Evolutionary conservation across 2,113 vertebrate species (phyloP).

Genomic region (Malurus elegans): DNA sequence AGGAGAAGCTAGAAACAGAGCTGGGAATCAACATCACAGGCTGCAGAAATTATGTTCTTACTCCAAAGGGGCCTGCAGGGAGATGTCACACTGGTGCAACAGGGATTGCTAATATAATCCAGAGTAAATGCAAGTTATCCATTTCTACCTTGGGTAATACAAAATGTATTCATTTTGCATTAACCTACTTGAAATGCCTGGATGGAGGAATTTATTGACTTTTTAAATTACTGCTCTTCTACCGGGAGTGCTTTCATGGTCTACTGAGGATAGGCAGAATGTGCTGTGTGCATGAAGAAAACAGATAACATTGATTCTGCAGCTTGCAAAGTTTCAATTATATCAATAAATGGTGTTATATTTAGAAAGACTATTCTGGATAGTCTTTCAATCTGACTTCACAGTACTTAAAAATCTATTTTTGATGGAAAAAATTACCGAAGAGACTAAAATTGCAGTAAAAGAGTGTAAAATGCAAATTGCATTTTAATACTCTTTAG

Average conservation of each 20-base stretch:
- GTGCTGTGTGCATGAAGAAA: background rate
- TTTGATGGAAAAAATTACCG: background rate
- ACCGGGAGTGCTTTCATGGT: background rate
- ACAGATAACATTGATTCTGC: background rate
- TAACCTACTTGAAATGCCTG: background rate
- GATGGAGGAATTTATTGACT: slow-evolving; percentile 11
- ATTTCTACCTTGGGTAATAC: background rate
- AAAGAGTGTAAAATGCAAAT: background rate
- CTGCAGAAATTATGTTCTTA: background rate
- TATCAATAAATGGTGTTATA: background rate
- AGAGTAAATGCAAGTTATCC: background rate
- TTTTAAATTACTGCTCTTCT: slow-evolving; percentile 6
- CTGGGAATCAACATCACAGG: background rate
- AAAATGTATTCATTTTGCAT: background rate
- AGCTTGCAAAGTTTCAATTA: background rate
- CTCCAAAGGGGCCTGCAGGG: background rate
- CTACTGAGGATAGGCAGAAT: background rate
- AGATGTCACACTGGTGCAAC: background rate
- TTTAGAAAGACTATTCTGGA: background rate
- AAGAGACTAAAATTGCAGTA: background rate
- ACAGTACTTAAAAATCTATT: background rate
- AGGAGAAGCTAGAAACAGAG: background rate
- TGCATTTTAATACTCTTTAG: background rate
- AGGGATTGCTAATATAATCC: background rate
- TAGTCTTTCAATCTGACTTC: background rate